Evolutionary conservation across 2,888 invertebrate genomes (phyloP).

Genomic region (Volucella bombylans): DNA sequence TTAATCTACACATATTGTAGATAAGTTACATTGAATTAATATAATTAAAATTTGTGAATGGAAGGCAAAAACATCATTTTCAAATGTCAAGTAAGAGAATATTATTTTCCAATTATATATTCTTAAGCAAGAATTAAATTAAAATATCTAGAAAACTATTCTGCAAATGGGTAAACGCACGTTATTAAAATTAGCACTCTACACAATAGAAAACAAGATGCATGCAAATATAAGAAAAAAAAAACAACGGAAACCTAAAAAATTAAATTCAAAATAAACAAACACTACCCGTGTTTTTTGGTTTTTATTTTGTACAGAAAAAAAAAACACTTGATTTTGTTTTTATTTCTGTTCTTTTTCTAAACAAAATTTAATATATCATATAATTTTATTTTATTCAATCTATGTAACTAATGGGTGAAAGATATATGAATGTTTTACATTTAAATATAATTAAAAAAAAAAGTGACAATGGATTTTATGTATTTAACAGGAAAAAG

Average conservation of each 20-base stretch:
- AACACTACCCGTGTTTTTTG: slow-evolving; percentile 19
- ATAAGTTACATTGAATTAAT: too few species aligned
- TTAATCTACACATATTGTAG: too few species aligned
- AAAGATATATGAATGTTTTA: slow-evolving; percentile 53
- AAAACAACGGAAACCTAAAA: not conserved
- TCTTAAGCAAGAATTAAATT: not conserved
- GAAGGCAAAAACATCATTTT: too few species aligned
- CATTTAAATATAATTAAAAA: slow-evolving; percentile 40
- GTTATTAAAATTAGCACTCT: not conserved
- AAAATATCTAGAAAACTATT: not conserved
- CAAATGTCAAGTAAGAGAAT: too few species aligned
- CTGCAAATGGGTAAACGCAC: slow-evolving; percentile 34
- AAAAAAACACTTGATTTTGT: slow-evolving; percentile 3
- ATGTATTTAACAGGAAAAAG: slow-evolving; percentile 31
- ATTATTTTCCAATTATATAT: not conserved
- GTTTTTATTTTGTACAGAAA: slow-evolving; percentile 23
- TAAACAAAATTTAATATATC: slow-evolving; percentile 30
- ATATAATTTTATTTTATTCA: slow-evolving; percentile 2
- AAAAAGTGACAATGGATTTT: slow-evolving; percentile 37
- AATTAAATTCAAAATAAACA: slow-evolving; percentile 8
- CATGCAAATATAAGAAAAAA: slow-evolving; percentile 42
- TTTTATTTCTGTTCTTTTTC: slow-evolving; percentile 47
- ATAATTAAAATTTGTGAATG: too few species aligned
- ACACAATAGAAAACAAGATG: slow-evolving; percentile 7
- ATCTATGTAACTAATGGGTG: slow-evolving; percentile 31